Evolutionary conservation across 92 coral and sea anemone genomes (phyloP).

Genomic region (Umimayanthus kanabou): DNA sequence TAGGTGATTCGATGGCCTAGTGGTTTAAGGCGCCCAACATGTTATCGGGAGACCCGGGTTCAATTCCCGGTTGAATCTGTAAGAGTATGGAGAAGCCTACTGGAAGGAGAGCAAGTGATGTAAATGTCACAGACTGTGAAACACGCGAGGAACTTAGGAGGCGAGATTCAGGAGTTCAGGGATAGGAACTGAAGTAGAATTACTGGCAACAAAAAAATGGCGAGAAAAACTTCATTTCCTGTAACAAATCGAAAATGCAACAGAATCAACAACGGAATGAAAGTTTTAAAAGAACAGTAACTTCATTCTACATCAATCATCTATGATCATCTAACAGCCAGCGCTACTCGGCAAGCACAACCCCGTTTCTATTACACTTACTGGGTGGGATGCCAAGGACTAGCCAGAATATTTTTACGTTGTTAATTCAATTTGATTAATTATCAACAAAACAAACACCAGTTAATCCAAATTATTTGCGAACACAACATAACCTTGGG

Average conservation of each 20-base stretch:
- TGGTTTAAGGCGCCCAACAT: no score
- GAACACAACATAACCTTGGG: not conserved
- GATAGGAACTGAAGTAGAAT: not conserved
- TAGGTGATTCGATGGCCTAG: no score
- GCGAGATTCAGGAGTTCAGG: not conserved
- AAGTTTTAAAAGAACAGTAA: conserved; percentile 1
- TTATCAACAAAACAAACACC: no score
- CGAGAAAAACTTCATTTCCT: not conserved
- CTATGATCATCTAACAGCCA: no score
- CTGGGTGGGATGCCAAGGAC: no score
- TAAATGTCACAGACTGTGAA: not conserved
- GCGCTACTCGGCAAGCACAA: no score
- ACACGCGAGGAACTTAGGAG: not conserved
- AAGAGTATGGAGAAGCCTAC: not conserved
- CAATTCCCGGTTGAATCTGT: no score
- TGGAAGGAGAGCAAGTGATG: not conserved
- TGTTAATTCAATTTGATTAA: no score
- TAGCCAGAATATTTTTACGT: not conserved
- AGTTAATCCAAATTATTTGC: no score
- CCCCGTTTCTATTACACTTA: no score
- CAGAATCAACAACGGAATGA: conserved; percentile 13
- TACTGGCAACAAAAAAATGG: conserved; percentile 12
- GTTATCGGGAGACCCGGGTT: no score
- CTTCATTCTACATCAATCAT: not conserved
- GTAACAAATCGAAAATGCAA: conserved; percentile 2